phyloP scores from a whole-genome alignment of 2,888 invertebrate species.

The Diarsia rubi region DNA sequence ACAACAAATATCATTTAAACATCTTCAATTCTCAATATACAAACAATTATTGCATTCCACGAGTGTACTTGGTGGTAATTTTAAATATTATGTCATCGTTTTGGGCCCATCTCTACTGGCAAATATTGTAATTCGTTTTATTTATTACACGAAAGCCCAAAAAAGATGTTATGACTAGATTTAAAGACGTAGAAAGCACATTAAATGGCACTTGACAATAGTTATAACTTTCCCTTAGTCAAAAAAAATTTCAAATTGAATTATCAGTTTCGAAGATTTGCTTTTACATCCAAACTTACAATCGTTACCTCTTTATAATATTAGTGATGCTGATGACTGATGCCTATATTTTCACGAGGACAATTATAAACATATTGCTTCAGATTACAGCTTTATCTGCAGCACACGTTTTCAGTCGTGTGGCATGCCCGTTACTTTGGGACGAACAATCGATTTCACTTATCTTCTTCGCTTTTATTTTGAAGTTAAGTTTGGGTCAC shows the following conservation, averaged over 20 bases:
- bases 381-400: constrained; percentile 30
- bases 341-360: neutral
- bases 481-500: constrained; percentile 23
- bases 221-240: neutral
- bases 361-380: constrained; percentile 20
- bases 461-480: constrained; percentile 42
- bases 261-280: neutral
- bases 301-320: neutral
- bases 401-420: constrained; percentile 37
- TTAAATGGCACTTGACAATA: neutral
- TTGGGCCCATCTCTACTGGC: neutral
- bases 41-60: neutral
- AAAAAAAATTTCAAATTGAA: neutral
- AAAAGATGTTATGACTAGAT: neutral
- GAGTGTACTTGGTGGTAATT: neutral
- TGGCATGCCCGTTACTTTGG: constrained; percentile 19
- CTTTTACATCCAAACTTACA: neutral
- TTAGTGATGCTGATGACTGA: neutral
- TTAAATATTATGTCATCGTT: neutral
- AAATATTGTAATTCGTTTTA: neutral
- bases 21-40: neutral
- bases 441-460: constrained; percentile 27
- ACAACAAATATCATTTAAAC: neutral
- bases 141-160: too few relatives aligned
- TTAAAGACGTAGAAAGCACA: neutral